A percentile compares a stretch with the other conserved stretches of the same genome.
Conservation (phyloP, 2,113 vertebrate genomes). For the cat (Felis catus) region F.catus_Fca126_mat1.0 CM031424.1:19348001-19348500, state of each 20-base stretch:
- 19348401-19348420: neutral
- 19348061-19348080: neutral
- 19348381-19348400: neutral
- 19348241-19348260: neutral
- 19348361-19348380: neutral
- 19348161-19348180: neutral
- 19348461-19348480: neutral
- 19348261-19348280: neutral
- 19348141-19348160: neutral
- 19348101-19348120: neutral
- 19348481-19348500: too few relatives aligned
- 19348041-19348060: neutral
- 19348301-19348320: neutral
- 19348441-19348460: too few relatives aligned
- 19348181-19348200: neutral
- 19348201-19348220: too few relatives aligned
- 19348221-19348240: neutral
- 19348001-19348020: too few relatives aligned
- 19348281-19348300: neutral
- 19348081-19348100: neutral
- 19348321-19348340: neutral
- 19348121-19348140: neutral
- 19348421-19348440: neutral
- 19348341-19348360: too few relatives aligned
- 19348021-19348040: neutral